Evolutionary conservation across 2,888 invertebrate genomes (phyloP).

Genomic region (Cryptophagus acutangulus): DNA sequence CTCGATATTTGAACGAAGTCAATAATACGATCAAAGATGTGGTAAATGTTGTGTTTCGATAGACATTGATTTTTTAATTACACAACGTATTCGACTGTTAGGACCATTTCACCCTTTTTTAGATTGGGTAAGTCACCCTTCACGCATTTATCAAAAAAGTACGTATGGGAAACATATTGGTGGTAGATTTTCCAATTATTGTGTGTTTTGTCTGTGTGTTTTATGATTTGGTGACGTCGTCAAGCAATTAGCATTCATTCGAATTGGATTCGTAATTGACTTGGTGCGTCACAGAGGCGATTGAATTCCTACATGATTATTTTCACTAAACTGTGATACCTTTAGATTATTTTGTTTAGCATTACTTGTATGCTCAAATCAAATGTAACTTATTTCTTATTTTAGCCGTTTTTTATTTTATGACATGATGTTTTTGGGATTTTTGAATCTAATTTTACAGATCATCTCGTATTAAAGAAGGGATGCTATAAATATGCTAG

Average conservation of each 20-base stretch:
- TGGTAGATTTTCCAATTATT: conserved; percentile 24
- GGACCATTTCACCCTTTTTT: conserved; percentile 33
- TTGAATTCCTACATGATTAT: conserved; percentile 30
- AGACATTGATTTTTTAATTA: conserved; percentile 19
- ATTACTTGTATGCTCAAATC: conserved; percentile 44
- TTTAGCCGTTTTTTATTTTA: conserved; percentile 8
- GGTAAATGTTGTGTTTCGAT: conserved; percentile 61
- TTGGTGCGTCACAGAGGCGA: conserved; percentile 19
- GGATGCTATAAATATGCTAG: conserved; percentile 31
- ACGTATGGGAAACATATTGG: conserved; percentile 23
- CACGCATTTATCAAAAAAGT: conserved; percentile 34
- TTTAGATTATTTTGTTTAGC: conserved; percentile 42
- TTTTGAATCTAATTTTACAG: neutral
- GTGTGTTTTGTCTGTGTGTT: conserved; percentile 14
- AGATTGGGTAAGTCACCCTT: conserved; percentile 37
- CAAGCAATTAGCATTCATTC: neutral
- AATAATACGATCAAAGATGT: conserved; percentile 69
- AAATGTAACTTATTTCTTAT: conserved; percentile 39
- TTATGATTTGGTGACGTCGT: neutral
- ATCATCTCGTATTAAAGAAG: neutral
- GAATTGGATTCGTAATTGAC: neutral
- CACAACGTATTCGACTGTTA: conserved; percentile 33
- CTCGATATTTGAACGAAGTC: conserved; percentile 65
- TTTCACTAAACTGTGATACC: conserved; percentile 50
- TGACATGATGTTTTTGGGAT: neutral